These are phyloP conservation scores for Daubentonia madagascariensis DNA, from an alignment of 2,113 vertebrate species.

Conservation along the genomic window DNA sequence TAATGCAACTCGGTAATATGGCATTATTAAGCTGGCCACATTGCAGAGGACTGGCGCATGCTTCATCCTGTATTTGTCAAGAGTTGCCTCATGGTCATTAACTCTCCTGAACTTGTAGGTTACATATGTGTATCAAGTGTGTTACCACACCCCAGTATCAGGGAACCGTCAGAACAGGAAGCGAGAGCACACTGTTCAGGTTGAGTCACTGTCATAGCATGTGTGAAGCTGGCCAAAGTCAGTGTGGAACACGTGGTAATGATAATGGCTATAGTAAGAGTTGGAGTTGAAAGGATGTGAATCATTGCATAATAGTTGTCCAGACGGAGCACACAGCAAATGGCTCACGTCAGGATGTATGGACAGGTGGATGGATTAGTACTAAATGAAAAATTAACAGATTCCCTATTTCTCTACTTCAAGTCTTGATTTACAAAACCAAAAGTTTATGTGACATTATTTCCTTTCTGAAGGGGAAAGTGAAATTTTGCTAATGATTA, in stretches of 20 bases:
- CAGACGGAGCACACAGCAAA: not conserved
- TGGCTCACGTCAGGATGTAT: not conserved
- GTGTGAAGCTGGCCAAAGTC: not conserved
- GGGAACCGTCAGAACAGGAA: not conserved
- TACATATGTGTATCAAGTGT: not conserved
- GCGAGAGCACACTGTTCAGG: not conserved
- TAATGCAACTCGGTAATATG: not conserved
- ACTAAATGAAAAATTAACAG: not conserved
- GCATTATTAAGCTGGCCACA: not conserved
- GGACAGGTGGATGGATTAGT: not conserved
- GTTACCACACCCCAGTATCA: not conserved
- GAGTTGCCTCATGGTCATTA: not conserved
- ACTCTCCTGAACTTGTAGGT: not conserved
- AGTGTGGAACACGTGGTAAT: not conserved
- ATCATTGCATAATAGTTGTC: not conserved
- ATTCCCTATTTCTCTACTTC: not conserved
- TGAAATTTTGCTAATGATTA: not conserved
- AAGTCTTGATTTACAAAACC: not conserved
- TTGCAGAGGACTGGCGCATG: not conserved
- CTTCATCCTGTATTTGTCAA: not conserved
- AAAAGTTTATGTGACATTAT: not conserved
- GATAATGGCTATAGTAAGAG: not conserved
- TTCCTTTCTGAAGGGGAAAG: not conserved
- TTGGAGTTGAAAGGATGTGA: not conserved
- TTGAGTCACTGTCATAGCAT: not conserved